Conservation (phyloP, 2,888 invertebrate genomes). For the Pristionchus maxplancki region DNA sequence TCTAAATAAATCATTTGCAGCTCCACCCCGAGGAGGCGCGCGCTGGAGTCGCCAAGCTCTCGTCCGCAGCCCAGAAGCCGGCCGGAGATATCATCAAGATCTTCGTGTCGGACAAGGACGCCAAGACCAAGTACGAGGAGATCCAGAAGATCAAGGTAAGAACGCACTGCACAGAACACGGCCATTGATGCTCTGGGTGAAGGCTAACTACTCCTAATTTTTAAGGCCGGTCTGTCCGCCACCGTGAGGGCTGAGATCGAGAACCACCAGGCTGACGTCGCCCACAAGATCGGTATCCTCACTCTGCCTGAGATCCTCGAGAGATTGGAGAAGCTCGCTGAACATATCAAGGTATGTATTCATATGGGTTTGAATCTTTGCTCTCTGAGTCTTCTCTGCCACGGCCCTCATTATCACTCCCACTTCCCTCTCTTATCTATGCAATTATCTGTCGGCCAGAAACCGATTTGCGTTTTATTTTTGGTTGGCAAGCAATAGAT, state of each 20-base stretch:
- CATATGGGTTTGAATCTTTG: too few species aligned
- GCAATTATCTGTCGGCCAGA: too few species aligned
- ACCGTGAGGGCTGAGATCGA: constrained; percentile 18
- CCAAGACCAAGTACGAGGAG: background rate
- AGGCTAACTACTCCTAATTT: too few species aligned
- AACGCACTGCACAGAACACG: too few species aligned
- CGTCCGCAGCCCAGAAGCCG: constrained; percentile 4
- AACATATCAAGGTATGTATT: background rate
- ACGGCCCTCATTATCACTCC: too few species aligned
- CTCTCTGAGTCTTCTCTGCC: too few species aligned
- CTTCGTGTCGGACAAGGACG: constrained; percentile 29
- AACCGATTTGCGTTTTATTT: too few species aligned
- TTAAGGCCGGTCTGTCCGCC: background rate
- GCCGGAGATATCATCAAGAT: constrained; percentile 22
- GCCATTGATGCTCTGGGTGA: too few species aligned
- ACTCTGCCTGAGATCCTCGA: constrained; percentile 4
- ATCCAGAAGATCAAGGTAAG: background rate
- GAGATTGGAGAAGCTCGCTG: constrained; percentile 27
- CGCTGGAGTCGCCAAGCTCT: constrained; percentile 30
- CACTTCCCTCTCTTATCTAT: too few species aligned
- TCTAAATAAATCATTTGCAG: too few species aligned
- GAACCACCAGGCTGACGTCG: constrained; percentile 15
- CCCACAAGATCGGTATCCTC: constrained; percentile 34
- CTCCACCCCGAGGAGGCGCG: constrained; percentile 18
- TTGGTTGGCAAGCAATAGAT: too few species aligned